Evolutionary conservation across 1,140 invertebrate genomes (phyloP), one percentile per base, ranked within the genome.

Genomic region (Atta cephalotes): DNA sequence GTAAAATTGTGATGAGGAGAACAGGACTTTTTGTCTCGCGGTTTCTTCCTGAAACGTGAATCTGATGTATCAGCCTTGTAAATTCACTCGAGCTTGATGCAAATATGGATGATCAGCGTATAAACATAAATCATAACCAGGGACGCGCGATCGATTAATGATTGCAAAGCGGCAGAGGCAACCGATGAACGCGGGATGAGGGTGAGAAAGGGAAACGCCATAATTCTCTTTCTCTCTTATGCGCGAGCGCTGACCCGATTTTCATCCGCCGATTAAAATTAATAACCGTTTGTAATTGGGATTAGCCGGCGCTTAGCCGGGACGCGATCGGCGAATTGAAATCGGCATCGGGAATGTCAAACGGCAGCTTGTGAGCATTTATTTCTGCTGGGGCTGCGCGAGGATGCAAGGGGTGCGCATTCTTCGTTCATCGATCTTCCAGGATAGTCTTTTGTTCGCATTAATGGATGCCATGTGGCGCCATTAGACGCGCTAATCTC

Each of bases 41-140:
- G 16, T 31, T 49, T 68, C 14, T 6, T 9, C 18, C 68, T 60
- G 70, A n/a, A n/a, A 71, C 60, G 45, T 60, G 53, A 68, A 45
- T 84, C 79, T 1, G 28, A 21, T 31, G 16, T 45, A 45, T 45
- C 39, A 45, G 39, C 2, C 7, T 45, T 10, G 39, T 1, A 45
- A 45, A 56, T 39, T 60, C 25, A 25, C 45, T 49, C 70, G n/a
- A 84, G 51, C 80, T 63, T 74, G 31, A 84, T 76, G 89, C 91
- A 95, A 94, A 95, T 95, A 94, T 93, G 93, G 88, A 91, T 93
- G 91, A 93, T 95, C 94, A 94, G 91, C 93, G 95, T 94, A 91
- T 84, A 84, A 90, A 92, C 90, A 92, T 92, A 91, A 92, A 94
- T 94, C 92, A 93, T 86, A 82, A 89, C 88, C 89, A 74, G 71